Evolutionary conservation across 2,113 vertebrate species (phyloP).

Genomic region (Mastomys natalensis): DNA sequence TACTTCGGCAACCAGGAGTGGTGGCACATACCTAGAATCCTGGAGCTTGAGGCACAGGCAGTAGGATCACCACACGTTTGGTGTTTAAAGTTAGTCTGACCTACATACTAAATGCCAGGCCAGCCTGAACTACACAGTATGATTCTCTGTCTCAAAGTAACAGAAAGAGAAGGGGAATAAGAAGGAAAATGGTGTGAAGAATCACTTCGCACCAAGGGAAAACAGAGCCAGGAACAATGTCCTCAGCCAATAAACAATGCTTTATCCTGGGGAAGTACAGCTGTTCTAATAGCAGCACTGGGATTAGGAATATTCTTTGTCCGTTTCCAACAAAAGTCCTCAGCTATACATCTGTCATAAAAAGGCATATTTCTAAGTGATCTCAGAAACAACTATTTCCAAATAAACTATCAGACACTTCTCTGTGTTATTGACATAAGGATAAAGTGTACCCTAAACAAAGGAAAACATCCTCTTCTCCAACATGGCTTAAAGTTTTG

Average conservation of each 20-base stretch:
- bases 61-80: neutral
- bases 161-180: neutral
- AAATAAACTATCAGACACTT: conserved; percentile 8
- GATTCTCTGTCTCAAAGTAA: neutral
- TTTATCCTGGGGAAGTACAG: neutral
- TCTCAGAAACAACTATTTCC: neutral
- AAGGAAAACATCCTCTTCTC: conserved; percentile 6
- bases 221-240: neutral
- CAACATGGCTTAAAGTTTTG: conserved; percentile 27
- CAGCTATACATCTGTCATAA: conserved; percentile 33
- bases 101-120: neutral
- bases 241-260: conserved; percentile 17
- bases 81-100: neutral
- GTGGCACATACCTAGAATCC: neutral
- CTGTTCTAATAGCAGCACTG: conserved; percentile 15
- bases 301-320: conserved; percentile 8
- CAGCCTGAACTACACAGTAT: neutral
- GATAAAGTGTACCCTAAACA: conserved; percentile 45
- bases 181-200: neutral
- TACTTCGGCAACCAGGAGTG: neutral
- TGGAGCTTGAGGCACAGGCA: neutral
- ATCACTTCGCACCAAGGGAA: neutral
- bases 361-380: conserved; percentile 38
- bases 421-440: neutral
- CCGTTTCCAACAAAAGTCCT: neutral